Conservation (phyloP, 2,797 vertebrate genomes). For the Trachurus trachurus region DNA sequence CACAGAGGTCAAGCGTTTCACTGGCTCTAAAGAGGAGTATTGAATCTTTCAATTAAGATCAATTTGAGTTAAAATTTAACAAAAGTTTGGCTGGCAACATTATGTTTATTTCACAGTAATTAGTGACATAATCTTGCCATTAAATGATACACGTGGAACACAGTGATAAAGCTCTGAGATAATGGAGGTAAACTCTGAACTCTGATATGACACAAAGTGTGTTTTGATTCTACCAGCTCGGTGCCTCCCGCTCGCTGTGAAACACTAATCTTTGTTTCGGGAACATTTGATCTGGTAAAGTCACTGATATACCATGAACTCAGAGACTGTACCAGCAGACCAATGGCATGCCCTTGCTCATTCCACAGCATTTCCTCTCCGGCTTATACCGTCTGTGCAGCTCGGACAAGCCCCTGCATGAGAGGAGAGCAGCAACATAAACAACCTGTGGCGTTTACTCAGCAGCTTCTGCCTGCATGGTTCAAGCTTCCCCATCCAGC, state of each 20-base stretch:
- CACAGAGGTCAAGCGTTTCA: neutral
- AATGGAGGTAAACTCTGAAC: constrained; percentile 59
- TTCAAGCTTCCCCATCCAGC: neutral
- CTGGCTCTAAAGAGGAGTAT: neutral
- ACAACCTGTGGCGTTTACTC: constrained; percentile 30
- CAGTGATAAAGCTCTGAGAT: constrained; percentile 31
- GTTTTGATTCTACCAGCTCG: constrained; percentile 19
- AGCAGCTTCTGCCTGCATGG: constrained; percentile 8
- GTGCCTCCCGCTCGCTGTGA: constrained; percentile 3
- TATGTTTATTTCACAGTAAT: constrained; percentile 6
- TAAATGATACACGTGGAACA: constrained; percentile 28
- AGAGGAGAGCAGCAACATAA: constrained; percentile 43
- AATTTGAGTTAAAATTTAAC: neutral
- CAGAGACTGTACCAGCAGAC: constrained; percentile 8
- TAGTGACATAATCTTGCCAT: constrained; percentile 18
- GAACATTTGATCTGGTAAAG: constrained; percentile 42
- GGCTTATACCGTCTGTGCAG: constrained; percentile 26
- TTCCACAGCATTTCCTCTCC: constrained; percentile 50
- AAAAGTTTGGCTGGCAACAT: neutral
- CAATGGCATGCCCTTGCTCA: constrained; percentile 47
- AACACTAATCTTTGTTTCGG: constrained; percentile 42
- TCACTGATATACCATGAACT: constrained; percentile 23
- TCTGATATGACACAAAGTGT: constrained; percentile 7
- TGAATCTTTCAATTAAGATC: neutral
- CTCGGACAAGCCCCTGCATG: constrained; percentile 50